Conservation (phyloP, 2,888 invertebrate genomes). For the Lasioglossum lativentre region DNA sequence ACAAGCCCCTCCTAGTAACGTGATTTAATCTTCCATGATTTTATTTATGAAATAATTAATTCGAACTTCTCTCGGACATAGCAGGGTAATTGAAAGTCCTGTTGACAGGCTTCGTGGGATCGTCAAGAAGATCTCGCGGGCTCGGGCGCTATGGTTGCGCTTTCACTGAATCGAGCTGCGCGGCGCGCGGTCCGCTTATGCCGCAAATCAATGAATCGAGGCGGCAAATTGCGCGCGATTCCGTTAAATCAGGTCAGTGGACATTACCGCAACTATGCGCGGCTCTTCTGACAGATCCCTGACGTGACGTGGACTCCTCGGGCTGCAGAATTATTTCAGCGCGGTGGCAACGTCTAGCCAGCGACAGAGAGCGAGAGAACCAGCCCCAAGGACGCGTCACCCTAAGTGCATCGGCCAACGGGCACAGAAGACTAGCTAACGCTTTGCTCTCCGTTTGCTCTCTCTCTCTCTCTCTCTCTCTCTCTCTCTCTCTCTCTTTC, state of each 20-base stretch:
- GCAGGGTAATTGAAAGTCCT: neutral
- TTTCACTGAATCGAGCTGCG: slow-evolving; percentile 1
- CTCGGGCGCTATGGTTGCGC: neutral
- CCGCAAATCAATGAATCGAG: slow-evolving; percentile 24
- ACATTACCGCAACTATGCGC: slow-evolving; percentile 28
- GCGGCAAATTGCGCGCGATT: slow-evolving; percentile 25
- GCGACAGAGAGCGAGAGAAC: neutral
- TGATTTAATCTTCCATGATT: neutral
- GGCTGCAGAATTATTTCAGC: slow-evolving; percentile 36
- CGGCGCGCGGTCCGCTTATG: neutral
- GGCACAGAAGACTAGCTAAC: slow-evolving; percentile 16
- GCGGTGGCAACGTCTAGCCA: slow-evolving; percentile 19
- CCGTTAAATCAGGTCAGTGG: slow-evolving; percentile 37
- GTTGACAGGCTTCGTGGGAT: neutral
- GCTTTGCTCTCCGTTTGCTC: slow-evolving; percentile 24
- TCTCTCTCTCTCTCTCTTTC: neutral
- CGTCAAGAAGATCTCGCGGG: neutral
- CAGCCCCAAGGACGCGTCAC: slow-evolving; percentile 49
- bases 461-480: neutral
- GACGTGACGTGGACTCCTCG: slow-evolving; percentile 40
- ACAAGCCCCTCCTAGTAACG: too few species aligned
- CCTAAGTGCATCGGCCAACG: slow-evolving; percentile 56
- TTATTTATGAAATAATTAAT: neutral
- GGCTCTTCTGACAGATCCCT: slow-evolving; percentile 21
- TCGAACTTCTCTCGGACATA: neutral